phyloP scores from a whole-genome alignment of 2,888 invertebrate species.

The Pyrrhosoma nymphula region DNA sequence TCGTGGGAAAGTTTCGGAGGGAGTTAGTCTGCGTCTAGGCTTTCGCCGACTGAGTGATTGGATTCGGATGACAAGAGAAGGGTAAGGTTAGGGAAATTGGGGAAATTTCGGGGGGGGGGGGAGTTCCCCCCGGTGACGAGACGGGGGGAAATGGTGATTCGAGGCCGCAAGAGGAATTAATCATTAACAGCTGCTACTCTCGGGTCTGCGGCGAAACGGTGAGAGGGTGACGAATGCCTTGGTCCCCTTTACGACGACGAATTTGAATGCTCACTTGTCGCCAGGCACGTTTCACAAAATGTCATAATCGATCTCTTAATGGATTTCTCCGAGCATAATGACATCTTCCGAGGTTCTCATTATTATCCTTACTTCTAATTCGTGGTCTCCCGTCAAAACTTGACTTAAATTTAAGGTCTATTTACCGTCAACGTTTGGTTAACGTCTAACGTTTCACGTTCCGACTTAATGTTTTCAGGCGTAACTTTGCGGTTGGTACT shows the following conservation, averaged over 20 bases:
- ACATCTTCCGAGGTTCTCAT: too few species aligned
- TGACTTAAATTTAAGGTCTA: too few species aligned
- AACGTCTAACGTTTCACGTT: too few species aligned
- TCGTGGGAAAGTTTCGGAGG: too few species aligned
- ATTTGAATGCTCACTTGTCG: background rate
- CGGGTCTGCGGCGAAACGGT: background rate
- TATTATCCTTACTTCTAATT: too few species aligned
- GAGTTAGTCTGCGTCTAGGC: too few species aligned
- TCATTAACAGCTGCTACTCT: background rate
- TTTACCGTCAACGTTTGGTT: too few species aligned
- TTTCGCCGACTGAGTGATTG: too few species aligned
- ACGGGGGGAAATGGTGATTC: background rate
- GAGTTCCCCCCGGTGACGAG: background rate
- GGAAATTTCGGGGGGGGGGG: background rate
- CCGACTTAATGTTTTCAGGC: too few species aligned
- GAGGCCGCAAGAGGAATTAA: background rate
- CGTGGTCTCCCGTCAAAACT: too few species aligned
- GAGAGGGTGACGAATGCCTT: background rate
- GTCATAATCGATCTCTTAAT: background rate
- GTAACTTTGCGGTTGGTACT: too few species aligned
- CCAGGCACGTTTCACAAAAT: background rate
- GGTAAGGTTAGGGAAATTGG: background rate
- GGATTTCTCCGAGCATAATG: too few species aligned
- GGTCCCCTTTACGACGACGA: background rate
- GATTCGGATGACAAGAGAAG: background rate